Evolutionary conservation across 1,140 invertebrate species (phyloP).

Genomic region (Riptortus pedestris): DNA sequence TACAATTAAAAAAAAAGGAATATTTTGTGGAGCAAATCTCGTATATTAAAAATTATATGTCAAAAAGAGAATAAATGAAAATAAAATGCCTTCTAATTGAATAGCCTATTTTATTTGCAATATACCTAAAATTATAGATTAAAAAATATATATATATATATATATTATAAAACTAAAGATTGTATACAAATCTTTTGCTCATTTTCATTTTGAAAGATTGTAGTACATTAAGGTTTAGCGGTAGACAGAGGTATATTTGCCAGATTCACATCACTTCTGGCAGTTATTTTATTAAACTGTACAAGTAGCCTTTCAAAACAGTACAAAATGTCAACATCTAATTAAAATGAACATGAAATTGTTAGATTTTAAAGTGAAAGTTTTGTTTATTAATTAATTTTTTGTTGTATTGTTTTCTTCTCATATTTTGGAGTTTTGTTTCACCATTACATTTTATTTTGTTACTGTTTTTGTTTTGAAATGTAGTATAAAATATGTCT

Average conservation of each 20-base stretch:
- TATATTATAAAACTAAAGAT: too few relatives aligned
- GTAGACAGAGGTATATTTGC: not conserved
- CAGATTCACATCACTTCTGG: not conserved
- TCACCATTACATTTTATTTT: too few relatives aligned
- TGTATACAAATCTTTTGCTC: too few relatives aligned
- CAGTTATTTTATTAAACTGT: not conserved
- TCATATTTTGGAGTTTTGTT: not conserved
- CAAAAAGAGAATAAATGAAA: not conserved
- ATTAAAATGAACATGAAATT: not conserved
- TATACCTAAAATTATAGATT: not conserved
- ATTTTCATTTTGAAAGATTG: not conserved
- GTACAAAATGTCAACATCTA: conserved; percentile 13
- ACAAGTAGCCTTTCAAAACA: conserved; percentile 2
- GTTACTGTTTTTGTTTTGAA: too few relatives aligned
- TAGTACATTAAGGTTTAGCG: conserved; percentile 6
- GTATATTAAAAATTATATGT: not conserved
- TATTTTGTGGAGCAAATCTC: too few relatives aligned
- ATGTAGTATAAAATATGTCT: too few relatives aligned
- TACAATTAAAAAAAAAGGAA: too few relatives aligned
- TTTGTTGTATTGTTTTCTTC: not conserved
- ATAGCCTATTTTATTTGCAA: not conserved
- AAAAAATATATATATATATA: not conserved
- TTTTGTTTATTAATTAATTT: not conserved
- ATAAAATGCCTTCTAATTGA: not conserved
- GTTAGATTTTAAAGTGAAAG: not conserved